Base-by-base conservation (phyloP, 2,113 vertebrate species). In the Misgurnus mizolepis region DNA sequence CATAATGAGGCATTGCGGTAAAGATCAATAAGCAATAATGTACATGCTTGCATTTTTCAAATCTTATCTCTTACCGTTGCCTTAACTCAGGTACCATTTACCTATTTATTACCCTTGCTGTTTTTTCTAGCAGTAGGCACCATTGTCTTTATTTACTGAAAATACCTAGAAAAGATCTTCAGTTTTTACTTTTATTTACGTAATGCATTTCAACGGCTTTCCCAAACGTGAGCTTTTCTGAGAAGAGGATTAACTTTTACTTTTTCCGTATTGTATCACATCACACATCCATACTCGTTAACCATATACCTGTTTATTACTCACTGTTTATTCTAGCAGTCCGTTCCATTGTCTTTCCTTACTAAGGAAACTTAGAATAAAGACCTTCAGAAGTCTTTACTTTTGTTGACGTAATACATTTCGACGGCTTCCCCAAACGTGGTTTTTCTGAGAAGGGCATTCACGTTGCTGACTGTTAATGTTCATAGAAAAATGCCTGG, bases 151-250 rank as follows among this genome's bases (percentile, higher is more conserved):
- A 27, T 71, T 2, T 34, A 41, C 27, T 39, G 50, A 53, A 14
- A 53, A 53, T 4, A 15, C 49, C 11, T 12, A n/a, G 41, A 22
- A 18, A n/a, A 69, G 67, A 69, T n/a, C 67, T 69, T 69, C 67
- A 61, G 40, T 74, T 11, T 34, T 67, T 17, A 27, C 3, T 50
- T 50, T 40, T 17, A 45, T 75, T 75, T 75, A 39, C 17, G 43
- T 49, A 64, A 50, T 64, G 12, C 27, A 45, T 64, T 75, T 75
- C 73, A 43, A 62, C 49, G 73, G 73, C 45, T 74, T 60, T 6
- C 10, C 17, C 43, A 22, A 34, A 64, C 14, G 62, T 9, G 5
- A 34, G 58, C 41, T 75, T 7, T 62, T 64, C 18, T 7, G 60
- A 15, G 11, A 62, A 22, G 27, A 3, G 14, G n/a, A 64, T 14